Percentiles rank a stretch among this genome's conserved stretches.
phyloP scores from a whole-genome alignment of 1,140 invertebrate species.

The Trachelipus rathkii region DNA sequence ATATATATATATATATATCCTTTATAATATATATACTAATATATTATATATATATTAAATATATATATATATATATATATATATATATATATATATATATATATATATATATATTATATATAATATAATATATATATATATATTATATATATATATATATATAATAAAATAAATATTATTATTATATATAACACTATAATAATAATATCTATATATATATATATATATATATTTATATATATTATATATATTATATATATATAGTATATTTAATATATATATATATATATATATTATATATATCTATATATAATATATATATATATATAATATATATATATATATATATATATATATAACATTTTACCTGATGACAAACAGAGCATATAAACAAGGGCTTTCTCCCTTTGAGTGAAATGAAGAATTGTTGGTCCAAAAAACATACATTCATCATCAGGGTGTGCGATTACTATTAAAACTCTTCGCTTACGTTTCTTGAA shows the following conservation, averaged over 20 bases:
- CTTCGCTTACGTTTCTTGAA: slow-evolving; percentile 46
- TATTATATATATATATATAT: too few species aligned
- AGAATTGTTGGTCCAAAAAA: slow-evolving; percentile 91
- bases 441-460: slow-evolving; percentile 97
- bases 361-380: slow-evolving; percentile 77
- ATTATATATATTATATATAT: slow-evolving; percentile 13
- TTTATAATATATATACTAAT: too few species aligned
- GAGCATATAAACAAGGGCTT: slow-evolving; percentile 65
- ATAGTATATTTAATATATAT: background rate
- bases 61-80: too few species aligned
- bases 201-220: too few species aligned
- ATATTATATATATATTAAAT: too few species aligned
- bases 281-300: slow-evolving; percentile 2
- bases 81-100: too few species aligned
- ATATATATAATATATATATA: background rate
- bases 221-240: slow-evolving; percentile 22
- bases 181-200: too few species aligned
- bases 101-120: too few species aligned
- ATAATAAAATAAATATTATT: too few species aligned
- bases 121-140: too few species aligned
- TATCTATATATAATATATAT: background rate
- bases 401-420: slow-evolving; percentile 58
- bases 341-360: background rate
- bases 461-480: slow-evolving; percentile 79
- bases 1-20: too few species aligned